These are phyloP conservation scores for Macrotus californicus DNA, from an alignment of 2,113 vertebrate species.

Conservation along the genomic window DNA sequence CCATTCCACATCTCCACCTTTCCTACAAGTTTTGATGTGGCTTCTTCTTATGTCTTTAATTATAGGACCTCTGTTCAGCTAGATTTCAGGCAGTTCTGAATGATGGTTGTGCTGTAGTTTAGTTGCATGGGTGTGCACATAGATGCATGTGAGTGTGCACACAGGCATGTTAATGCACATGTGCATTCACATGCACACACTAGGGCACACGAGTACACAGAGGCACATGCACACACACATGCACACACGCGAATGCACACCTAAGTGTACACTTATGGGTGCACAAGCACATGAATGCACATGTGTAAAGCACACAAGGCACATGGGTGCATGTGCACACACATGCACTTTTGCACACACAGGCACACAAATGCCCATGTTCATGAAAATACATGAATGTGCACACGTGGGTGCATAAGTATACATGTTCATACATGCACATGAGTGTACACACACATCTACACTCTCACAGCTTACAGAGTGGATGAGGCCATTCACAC, in stretches of 20 bases:
- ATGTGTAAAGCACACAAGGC: no score
- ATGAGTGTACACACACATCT: neutral
- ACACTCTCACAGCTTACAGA: neutral
- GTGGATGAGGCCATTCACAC: neutral
- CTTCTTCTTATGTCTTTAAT: neutral
- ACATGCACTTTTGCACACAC: neutral
- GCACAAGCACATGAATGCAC: no score
- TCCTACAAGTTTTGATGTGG: neutral
- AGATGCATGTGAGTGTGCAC: no score
- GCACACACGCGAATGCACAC: no score
- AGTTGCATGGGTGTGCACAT: neutral
- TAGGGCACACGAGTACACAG: neutral
- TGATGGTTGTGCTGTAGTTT: neutral
- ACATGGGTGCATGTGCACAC: neutral
- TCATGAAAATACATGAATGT: neutral
- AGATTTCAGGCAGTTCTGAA: neutral
- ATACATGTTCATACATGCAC: neutral
- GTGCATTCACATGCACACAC: no score
- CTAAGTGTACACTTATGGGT: no score
- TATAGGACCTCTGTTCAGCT: neutral
- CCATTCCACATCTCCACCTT: neutral
- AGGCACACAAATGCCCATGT: neutral
- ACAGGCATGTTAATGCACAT: no score
- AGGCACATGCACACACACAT: no score
- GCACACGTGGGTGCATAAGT: neutral